phyloP scores from a whole-genome alignment of 2,888 invertebrate genomes.

The Mimachlamys varia region DNA sequence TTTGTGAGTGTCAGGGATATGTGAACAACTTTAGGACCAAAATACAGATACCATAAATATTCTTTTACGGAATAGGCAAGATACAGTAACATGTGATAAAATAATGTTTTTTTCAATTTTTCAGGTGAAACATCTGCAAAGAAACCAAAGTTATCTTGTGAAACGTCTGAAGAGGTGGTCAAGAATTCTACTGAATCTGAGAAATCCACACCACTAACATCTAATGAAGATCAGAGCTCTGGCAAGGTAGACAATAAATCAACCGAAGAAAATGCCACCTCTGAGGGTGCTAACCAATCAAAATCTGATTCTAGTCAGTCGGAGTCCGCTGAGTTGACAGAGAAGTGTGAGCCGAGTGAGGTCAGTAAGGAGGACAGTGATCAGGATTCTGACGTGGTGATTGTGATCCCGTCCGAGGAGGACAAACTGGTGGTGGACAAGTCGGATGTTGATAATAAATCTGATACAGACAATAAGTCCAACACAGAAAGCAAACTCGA shows the following conservation, averaged over 20 bases:
- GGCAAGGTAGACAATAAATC: slow-evolving; percentile 6
- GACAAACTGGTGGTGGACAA: neutral
- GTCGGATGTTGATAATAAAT: neutral
- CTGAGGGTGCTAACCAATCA: slow-evolving; percentile 35
- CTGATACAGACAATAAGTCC: neutral
- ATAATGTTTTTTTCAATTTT: neutral
- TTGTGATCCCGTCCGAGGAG: slow-evolving; percentile 4
- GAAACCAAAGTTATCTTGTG: neutral
- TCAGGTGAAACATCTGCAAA: slow-evolving; percentile 28
- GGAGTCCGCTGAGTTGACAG: neutral
- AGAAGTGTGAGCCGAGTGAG: neutral
- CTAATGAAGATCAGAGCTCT: slow-evolving; percentile 46
- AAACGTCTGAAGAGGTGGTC: neutral
- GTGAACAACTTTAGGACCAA: neutral
- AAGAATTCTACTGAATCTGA: neutral
- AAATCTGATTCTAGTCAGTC: slow-evolving; percentile 36
- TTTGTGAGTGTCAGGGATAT: neutral
- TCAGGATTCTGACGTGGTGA: slow-evolving; percentile 25
- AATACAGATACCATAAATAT: too few relatives aligned
- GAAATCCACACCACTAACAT: neutral
- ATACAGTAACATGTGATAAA: neutral
- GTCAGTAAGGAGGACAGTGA: slow-evolving; percentile 10
- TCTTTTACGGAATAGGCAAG: too few relatives aligned
- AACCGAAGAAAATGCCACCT: neutral
- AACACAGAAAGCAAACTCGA: neutral